Evolutionary conservation across 1,140 invertebrate species (phyloP), one percentile per base, ranked within the genome.

Genomic region (Zeugodacus cucurbitae): DNA sequence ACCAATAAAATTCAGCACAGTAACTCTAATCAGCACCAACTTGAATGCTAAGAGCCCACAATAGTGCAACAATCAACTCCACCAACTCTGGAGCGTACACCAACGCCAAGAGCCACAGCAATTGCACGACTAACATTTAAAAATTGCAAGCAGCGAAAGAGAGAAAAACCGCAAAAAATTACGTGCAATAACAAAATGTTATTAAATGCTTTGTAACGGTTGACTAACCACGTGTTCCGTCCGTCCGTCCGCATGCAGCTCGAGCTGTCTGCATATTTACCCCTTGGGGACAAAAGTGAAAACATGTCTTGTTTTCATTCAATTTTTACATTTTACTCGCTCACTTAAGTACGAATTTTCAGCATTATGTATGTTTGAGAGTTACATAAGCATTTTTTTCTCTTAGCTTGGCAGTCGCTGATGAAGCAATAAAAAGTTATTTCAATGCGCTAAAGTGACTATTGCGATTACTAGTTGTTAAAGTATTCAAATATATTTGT

Each of bases 251-350:
- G 67, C 67, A 37, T 74, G 67, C 20, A 41, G 4, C 32, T 41
- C 34, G 34, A 22, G 34, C 62, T 74, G 67, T 74, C 20, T 74
- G 67, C 34, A 32, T 74, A 74, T 74, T 34, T 74, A 74, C 67
- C 67, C 67, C 41, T 37, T 74, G 67, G 67, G 67, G 34, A 74
- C 34, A 74, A 74, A 74, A 74, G 67, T 74, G 67, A 74, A 74
- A 74, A 74, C 67, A 74, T 74, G 67, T 41, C 67, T 74, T 74
- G 67, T n/a, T 74, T 41, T 41, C 3, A 17, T 41, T 74, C 1
- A 74, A 74, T 37, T 74, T 74, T 37, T 74, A 41, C 34, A 74
- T 74, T 74, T 74, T 67, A 34, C 32, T 74, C 67, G 32, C 32
- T 22, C 67, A 41, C 32, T 37, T 29, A 74, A 37, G 29, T 67